Evolutionary conservation across 2,797 vertebrate species (phyloP).

Genomic region (Myoxocephalus aenaeus): DNA sequence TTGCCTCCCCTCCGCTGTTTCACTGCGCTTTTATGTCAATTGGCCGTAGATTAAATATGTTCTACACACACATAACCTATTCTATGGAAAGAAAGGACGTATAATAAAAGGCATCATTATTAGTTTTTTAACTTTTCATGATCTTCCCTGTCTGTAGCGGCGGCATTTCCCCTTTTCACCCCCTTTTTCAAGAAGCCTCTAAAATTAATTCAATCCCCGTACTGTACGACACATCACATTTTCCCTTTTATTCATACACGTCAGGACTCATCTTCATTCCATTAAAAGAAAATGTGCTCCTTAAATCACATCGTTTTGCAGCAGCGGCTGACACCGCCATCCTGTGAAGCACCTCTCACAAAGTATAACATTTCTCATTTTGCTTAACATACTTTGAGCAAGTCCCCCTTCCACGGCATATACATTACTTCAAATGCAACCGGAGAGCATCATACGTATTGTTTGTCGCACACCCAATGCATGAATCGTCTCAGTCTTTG

Average conservation of each 20-base stretch:
- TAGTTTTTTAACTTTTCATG: too few species aligned
- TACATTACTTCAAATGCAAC: slow-evolving; percentile 36
- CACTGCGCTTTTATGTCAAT: too few species aligned
- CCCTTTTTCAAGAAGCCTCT: slow-evolving; percentile 25
- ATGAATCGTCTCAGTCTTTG: background rate
- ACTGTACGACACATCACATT: slow-evolving; percentile 57
- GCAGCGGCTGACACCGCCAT: slow-evolving; percentile 38
- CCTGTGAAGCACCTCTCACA: slow-evolving; percentile 50
- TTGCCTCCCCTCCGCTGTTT: too few species aligned
- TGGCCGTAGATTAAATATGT: too few species aligned
- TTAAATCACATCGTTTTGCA: slow-evolving; percentile 69
- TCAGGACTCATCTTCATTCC: slow-evolving; percentile 69
- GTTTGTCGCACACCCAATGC: slow-evolving; percentile 13
- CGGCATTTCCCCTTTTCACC: background rate
- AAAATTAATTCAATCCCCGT: slow-evolving; percentile 62
- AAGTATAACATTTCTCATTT: slow-evolving; percentile 54
- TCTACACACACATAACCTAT: too few species aligned
- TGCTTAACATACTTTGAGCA: slow-evolving; percentile 46
- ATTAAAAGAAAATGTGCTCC: slow-evolving; percentile 69
- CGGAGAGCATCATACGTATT: background rate
- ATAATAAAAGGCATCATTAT: too few species aligned
- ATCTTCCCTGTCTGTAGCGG: too few species aligned
- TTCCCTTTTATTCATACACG: slow-evolving; percentile 68
- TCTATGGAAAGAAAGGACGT: too few species aligned
- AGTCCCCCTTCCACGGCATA: slow-evolving; percentile 33